Evolutionary conservation across 2,797 vertebrate genomes (phyloP).

Genomic region (Coendou prehensilis): DNA sequence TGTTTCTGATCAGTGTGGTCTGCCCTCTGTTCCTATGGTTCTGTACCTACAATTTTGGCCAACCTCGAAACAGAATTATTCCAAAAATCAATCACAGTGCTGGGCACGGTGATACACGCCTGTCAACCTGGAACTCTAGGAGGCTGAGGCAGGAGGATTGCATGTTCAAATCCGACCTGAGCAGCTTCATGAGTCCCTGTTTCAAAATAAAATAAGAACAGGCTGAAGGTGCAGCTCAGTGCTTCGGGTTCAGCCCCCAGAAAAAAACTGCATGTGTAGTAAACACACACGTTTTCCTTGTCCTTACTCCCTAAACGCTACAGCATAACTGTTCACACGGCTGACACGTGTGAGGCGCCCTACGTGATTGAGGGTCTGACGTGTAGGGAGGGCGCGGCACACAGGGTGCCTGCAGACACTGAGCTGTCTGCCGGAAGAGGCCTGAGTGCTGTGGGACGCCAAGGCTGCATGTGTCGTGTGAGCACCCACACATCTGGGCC

Average conservation of each 20-base stretch:
- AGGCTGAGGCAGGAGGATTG: not conserved
- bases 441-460: not conserved
- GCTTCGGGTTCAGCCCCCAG: not conserved
- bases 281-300: not conserved
- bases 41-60: not conserved
- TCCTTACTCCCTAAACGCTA: not conserved
- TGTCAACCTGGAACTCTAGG: not conserved
- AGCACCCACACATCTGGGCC: not conserved
- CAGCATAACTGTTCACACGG: fast-evolving
- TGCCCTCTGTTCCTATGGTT: not conserved
- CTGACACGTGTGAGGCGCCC: not conserved
- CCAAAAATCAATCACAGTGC: not conserved
- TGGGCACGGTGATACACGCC: not conserved
- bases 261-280: not conserved
- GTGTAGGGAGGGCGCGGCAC: fast-evolving
- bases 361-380: not conserved
- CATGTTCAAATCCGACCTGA: not conserved
- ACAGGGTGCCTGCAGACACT: not conserved
- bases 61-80: not conserved
- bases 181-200: not conserved
- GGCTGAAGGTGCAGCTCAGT: not conserved
- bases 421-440: fast-evolving
- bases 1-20: not conserved
- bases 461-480: not conserved
- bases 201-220: not conserved